These are phyloP conservation scores for Torymus aiolomorphi DNA, from an alignment of 2,888 invertebrate genomes.

Conservation along the genomic window DNA sequence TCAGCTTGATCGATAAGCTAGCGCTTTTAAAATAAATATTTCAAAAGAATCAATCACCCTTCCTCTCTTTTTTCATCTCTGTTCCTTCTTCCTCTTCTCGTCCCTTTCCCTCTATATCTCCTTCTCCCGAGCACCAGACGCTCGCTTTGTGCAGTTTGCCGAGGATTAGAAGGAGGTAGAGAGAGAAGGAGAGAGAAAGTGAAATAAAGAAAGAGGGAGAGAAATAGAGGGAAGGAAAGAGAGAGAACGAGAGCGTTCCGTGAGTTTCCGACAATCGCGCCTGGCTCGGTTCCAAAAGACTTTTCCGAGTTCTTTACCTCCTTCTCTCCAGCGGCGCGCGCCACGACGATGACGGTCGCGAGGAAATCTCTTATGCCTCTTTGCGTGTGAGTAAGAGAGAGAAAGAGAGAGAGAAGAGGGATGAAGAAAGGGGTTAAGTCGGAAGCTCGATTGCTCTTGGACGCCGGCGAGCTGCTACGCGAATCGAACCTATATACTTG, in stretches of 20 bases:
- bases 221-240: not conserved
- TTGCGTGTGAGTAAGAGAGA: too few species aligned
- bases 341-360: not conserved
- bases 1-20: constrained; percentile 38
- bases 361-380: constrained; percentile 13
- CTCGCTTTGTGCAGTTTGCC: too few species aligned
- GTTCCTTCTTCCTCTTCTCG: too few species aligned
- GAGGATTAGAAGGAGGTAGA: too few species aligned
- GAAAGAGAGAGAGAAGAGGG: too few species aligned
- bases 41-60: constrained; percentile 42
- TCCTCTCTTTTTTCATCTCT: not conserved
- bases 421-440: too few species aligned
- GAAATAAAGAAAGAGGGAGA: not conserved
- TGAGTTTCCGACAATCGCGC: constrained; percentile 70
- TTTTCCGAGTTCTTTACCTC: constrained; percentile 51
- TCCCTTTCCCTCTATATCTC: too few species aligned
- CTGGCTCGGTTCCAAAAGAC: constrained; percentile 69
- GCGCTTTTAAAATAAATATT: constrained; percentile 26
- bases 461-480: not conserved
- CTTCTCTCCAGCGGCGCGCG: too few species aligned
- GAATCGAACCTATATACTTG: constrained; percentile 27
- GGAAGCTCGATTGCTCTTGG: constrained; percentile 36
- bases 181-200: not conserved
- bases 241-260: constrained; percentile 53
- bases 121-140: too few species aligned